phyloP scores from a whole-genome alignment of 2,888 invertebrate species.

The Lobophora halterata region DNA sequence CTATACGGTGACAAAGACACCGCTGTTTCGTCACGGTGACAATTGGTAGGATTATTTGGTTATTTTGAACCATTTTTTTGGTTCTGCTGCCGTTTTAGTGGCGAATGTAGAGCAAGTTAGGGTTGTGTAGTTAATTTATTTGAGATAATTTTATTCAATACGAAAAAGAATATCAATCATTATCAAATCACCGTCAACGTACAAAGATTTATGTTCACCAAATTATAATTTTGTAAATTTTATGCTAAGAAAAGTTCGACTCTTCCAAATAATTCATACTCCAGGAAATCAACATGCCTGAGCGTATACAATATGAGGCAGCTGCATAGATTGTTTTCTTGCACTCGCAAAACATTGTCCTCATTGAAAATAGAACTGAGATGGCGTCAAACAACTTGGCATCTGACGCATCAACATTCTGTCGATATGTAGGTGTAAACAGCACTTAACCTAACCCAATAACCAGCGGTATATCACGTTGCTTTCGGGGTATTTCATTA shows the following conservation, averaged over 20 bases:
- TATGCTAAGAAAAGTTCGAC: too few relatives aligned
- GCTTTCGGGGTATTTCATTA: conserved; percentile 78
- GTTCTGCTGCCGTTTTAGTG: conserved; percentile 50
- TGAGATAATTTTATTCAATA: too few relatives aligned
- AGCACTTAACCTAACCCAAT: conserved; percentile 79
- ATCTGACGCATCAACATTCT: conserved; percentile 69
- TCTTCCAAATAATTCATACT: too few relatives aligned
- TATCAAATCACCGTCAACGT: too few relatives aligned
- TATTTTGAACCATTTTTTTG: conserved; percentile 55
- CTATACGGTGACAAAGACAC: conserved; percentile 66
- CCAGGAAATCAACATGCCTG: too few relatives aligned
- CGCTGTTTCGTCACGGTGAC: conserved; percentile 72
- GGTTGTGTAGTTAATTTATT: conserved; percentile 17
- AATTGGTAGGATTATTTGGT: conserved; percentile 71
- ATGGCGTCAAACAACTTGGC: conserved; percentile 65
- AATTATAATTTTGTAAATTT: too few relatives aligned
- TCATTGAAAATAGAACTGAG: conserved; percentile 49
- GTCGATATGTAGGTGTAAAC: conserved; percentile 67
- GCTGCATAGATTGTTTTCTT: conserved; percentile 23
- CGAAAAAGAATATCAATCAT: too few relatives aligned
- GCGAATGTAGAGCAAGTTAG: conserved; percentile 42
- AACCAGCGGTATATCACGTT: conserved; percentile 70
- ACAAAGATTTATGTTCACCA: too few relatives aligned
- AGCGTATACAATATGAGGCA: conserved; percentile 5
- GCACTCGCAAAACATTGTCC: conserved; percentile 29